phyloP scores from a whole-genome alignment of 2,797 vertebrate genomes.

The Bovichtus diacanthus region DNA sequence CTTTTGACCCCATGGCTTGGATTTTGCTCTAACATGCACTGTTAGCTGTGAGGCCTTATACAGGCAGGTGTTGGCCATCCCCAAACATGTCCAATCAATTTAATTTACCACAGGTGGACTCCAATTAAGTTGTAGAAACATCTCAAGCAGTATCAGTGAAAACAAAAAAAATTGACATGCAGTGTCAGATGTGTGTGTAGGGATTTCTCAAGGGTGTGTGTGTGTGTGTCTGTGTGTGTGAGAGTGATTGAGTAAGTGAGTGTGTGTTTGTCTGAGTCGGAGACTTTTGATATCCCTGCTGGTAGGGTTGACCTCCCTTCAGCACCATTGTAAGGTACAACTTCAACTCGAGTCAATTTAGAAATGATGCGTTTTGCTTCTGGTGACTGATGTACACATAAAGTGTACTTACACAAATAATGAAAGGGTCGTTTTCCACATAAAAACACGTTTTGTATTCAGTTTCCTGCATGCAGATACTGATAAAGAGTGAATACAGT shows the following conservation, averaged over 20 bases:
- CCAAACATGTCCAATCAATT: too few species aligned
- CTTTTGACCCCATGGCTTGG: too few species aligned
- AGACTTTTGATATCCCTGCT: conserved; percentile 45
- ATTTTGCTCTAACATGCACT: too few species aligned
- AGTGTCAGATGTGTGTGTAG: conserved; percentile 54
- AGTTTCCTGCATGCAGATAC: not conserved
- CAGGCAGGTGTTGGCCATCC: too few species aligned
- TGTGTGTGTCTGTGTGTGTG: not conserved
- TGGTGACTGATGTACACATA: not conserved
- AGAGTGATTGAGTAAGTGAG: conserved; percentile 22
- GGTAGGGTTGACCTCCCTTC: conserved; percentile 18
- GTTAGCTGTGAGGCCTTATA: too few species aligned
- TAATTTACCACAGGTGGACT: too few species aligned
- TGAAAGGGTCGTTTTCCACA: not conserved
- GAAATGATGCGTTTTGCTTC: not conserved
- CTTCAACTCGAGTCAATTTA: not conserved
- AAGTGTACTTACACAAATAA: not conserved
- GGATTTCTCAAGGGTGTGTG: conserved; percentile 47
- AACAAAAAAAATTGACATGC: too few species aligned
- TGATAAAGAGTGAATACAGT: not conserved
- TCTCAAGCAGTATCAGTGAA: too few species aligned
- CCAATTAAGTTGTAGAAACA: too few species aligned
- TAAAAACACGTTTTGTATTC: not conserved
- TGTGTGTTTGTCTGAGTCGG: conserved; percentile 29
- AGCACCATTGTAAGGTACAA: not conserved